Evolutionary conservation across 2,797 vertebrate species (phyloP), one percentile per base, ranked within the genome.

Genomic region (Cossypha heuglini): DNA sequence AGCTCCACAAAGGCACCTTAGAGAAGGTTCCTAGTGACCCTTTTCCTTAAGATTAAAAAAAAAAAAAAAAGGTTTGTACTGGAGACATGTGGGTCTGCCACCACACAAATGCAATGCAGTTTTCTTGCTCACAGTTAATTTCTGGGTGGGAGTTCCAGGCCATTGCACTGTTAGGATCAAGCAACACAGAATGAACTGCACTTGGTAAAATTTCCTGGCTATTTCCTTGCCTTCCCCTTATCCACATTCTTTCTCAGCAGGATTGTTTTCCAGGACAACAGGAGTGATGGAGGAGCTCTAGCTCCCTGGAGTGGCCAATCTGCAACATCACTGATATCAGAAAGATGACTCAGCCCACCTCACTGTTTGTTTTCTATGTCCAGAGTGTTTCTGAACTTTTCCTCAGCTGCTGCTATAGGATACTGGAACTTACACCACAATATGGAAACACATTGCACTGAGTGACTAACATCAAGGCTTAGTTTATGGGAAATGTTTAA

Each of bases 391-490:
- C 46, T 35, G 55, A 31, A 28, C 33, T 66, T 37, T 19, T 26
- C 15, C 24, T 66, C 51, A 62, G 38, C 46, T 73, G 43, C 43
- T 68, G 16, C 28, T 35, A 28, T 62, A 31, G 35, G 45, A 42
- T 43, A 38, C 31, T 68, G 46, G 46, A 75, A 67, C 22, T 82
- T 37, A 42, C 19, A 71, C 6, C 16, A 45, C 14, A 37, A 16
- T 9, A 42, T 1, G 4, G 59, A 79, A 83, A 61, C 2, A 1
- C 38, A 31, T 0, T 5, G 5, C 59, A 35, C 0, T 3, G 2
- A 3, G 17, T 85, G 25, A 59, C 24, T 38, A 38, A 42, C 3
- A 66, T 21, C 35, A 77, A 73, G 68, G 57, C 19, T 86, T 35
- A 49, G 33, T 31, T 68, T 22, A 49, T 52, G 26, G 4, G 5